Conservation (phyloP, 2,797 vertebrate species). For the Periparus ater region DNA sequence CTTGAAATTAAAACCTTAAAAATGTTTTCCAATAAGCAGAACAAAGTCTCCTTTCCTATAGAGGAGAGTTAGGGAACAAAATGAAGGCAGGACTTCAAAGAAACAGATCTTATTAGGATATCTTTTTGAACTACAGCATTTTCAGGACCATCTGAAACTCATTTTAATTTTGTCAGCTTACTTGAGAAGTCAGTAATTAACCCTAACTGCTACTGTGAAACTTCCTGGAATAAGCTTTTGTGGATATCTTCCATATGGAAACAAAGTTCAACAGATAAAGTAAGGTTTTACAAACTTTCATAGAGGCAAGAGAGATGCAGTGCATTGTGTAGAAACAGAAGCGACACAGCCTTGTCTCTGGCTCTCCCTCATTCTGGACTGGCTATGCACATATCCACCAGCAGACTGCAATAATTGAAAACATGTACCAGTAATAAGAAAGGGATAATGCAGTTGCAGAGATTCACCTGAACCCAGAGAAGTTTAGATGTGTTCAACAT, state of each 20-base stretch:
- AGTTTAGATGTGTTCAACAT: background rate
- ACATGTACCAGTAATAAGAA: background rate
- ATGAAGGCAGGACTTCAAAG: slow-evolving; percentile 7
- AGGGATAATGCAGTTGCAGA: background rate
- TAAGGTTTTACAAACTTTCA: background rate
- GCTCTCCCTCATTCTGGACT: background rate
- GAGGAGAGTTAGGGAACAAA: background rate
- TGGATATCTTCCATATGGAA: background rate
- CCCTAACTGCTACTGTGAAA: background rate
- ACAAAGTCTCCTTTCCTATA: background rate
- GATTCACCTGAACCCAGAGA: background rate
- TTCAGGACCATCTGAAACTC: background rate
- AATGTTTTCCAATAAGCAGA: background rate
- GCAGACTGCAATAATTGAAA: background rate
- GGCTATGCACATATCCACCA: background rate
- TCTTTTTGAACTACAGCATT: background rate
- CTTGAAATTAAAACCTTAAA: background rate
- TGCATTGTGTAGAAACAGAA: background rate
- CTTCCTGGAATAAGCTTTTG: background rate
- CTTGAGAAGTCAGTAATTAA: slow-evolving; percentile 8
- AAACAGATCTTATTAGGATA: background rate
- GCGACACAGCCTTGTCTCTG: background rate
- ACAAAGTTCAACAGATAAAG: background rate
- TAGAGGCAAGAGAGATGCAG: background rate
- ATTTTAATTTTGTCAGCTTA: slow-evolving; percentile 6